Conservation (phyloP, 2,888 invertebrate genomes). For the Sinodicranocentrus sp. region DNA sequence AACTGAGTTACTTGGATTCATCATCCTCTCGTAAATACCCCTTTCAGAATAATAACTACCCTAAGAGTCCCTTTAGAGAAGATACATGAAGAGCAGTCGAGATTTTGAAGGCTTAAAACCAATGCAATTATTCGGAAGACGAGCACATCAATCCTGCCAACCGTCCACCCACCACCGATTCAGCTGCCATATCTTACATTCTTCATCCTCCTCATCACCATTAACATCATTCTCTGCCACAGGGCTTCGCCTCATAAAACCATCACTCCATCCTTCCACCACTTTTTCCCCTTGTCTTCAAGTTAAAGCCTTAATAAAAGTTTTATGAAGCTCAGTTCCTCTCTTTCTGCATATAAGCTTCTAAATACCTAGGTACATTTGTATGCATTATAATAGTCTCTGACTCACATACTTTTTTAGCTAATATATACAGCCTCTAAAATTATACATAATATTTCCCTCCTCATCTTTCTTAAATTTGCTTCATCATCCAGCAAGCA, state of each 20-base stretch:
- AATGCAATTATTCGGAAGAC: conserved; percentile 16
- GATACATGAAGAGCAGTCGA: no score
- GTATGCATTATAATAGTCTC: no score
- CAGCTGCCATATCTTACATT: conserved; percentile 25
- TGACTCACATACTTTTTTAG: no score
- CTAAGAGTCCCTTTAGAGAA: no score
- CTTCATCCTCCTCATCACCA: conserved; percentile 48
- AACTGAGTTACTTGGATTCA: no score
- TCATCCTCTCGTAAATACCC: no score
- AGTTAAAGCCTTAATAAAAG: conserved; percentile 57
- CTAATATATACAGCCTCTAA: neutral
- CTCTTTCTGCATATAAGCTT: neutral
- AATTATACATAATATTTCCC: neutral
- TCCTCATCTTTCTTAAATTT: conserved; percentile 19
- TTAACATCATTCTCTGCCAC: conserved; percentile 56
- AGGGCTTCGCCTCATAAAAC: conserved; percentile 45
- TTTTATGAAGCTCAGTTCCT: conserved; percentile 45
- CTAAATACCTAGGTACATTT: neutral
- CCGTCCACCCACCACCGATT: conserved; percentile 43
- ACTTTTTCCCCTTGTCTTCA: neutral
- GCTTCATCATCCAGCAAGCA: conserved; percentile 14
- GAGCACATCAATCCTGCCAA: conserved; percentile 47
- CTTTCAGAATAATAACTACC: no score
- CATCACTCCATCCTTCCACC: conserved; percentile 48
- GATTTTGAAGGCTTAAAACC: conserved; percentile 27